These are phyloP conservation scores for Philaethria dido DNA, from an alignment of 2,888 invertebrate genomes.

Conservation along the genomic window DNA sequence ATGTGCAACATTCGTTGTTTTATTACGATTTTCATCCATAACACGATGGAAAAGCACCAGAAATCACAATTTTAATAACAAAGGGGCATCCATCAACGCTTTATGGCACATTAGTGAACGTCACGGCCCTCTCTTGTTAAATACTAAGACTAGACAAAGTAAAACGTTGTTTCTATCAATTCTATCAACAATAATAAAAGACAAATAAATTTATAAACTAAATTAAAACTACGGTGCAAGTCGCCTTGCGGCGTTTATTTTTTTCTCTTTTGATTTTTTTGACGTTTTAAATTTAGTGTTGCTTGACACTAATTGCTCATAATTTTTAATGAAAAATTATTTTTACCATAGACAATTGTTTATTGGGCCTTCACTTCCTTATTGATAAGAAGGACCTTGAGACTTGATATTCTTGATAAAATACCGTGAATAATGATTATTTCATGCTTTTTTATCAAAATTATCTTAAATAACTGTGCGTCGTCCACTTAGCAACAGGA, in stretches of 20 bases:
- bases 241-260: slow-evolving; percentile 64
- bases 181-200: slow-evolving; percentile 66
- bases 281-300: slow-evolving; percentile 81
- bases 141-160: slow-evolving; percentile 74
- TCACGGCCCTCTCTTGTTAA: slow-evolving; percentile 63
- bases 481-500: not conserved
- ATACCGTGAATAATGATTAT: too few species aligned
- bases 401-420: not conserved
- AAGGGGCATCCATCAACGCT: slow-evolving; percentile 71
- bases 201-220: slow-evolving; percentile 79
- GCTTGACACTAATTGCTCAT: slow-evolving; percentile 78
- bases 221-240: slow-evolving; percentile 64
- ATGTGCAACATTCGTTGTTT: slow-evolving; percentile 13
- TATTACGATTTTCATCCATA: slow-evolving; percentile 19
- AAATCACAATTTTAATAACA: slow-evolving; percentile 65
- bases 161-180: slow-evolving; percentile 62
- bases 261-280: slow-evolving; percentile 71
- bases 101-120: slow-evolving; percentile 75
- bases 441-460: not conserved
- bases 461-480: not conserved
- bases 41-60: slow-evolving; percentile 48
- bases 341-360: slow-evolving; percentile 56
- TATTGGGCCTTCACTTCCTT: slow-evolving; percentile 29
- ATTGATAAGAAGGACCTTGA: slow-evolving; percentile 19
- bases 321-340: slow-evolving; percentile 59